A percentile compares a stretch with the other conserved stretches of the same genome.
Conservation (phyloP, 2,797 vertebrate species). For the Rhadinocentrus ornatus region DNA sequence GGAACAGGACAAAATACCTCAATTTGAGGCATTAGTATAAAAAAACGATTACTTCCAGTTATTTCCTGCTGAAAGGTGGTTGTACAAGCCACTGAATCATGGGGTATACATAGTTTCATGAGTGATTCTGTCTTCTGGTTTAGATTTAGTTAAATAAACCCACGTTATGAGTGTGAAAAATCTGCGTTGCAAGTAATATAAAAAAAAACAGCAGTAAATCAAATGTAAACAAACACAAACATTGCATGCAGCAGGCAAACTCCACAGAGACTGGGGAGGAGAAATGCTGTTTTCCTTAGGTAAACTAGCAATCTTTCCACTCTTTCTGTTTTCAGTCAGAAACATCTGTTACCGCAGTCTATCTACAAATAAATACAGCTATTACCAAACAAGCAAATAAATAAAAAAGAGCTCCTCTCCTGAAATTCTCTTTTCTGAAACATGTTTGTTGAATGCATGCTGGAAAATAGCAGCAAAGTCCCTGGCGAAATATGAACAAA, state of each 20-base stretch:
- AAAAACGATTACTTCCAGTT: not conserved
- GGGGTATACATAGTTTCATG: not conserved
- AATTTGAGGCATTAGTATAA: not conserved
- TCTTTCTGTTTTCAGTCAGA: conserved; percentile 48
- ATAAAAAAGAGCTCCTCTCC: conserved; percentile 30
- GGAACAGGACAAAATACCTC: not conserved
- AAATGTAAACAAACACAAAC: conserved; percentile 12
- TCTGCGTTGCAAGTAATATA: no score
- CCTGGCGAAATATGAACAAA: conserved; percentile 57
- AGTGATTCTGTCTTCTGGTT: no score
- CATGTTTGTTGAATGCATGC: conserved; percentile 29
- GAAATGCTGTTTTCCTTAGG: conserved; percentile 34
- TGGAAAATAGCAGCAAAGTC: conserved; percentile 45
- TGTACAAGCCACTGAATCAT: not conserved
- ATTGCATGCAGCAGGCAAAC: conserved; percentile 12
- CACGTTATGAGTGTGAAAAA: no score
- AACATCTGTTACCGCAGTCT: conserved; percentile 39
- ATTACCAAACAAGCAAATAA: conserved; percentile 50
- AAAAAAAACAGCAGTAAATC: not conserved
- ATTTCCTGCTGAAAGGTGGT: not conserved
- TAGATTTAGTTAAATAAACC: no score
- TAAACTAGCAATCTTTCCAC: conserved; percentile 19
- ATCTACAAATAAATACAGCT: conserved; percentile 51
- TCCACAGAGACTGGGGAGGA: conserved; percentile 18
- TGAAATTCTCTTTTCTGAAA: conserved; percentile 37